These are phyloP conservation scores for Sardinella longiceps DNA, from an alignment of 2,797 vertebrate species.

Conservation along the genomic window DNA sequence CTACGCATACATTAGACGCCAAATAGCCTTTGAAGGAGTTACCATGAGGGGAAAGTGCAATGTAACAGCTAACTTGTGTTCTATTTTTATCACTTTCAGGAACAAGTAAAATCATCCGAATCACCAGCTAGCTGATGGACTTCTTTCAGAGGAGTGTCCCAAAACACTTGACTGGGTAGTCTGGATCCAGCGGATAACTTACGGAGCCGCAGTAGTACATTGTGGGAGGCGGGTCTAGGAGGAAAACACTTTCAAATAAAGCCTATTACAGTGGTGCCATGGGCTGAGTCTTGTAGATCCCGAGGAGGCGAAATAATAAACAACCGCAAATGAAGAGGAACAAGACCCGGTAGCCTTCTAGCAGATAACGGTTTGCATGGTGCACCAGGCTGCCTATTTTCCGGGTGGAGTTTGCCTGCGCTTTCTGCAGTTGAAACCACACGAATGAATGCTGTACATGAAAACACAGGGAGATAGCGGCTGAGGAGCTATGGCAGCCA, in stretches of 20 bases:
- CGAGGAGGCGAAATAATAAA: constrained; percentile 27
- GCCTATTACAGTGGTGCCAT: constrained; percentile 42
- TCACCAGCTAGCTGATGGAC: constrained; percentile 43
- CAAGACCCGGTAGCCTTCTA: constrained; percentile 26
- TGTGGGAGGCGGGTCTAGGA: constrained; percentile 55
- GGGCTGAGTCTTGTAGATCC: constrained; percentile 45
- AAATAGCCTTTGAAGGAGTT: constrained; percentile 67
- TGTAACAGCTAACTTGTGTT: constrained; percentile 34
- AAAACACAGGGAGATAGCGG: constrained; percentile 53
- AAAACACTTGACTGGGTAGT: constrained; percentile 60
- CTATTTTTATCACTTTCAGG: constrained; percentile 56
- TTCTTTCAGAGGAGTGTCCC: constrained; percentile 41
- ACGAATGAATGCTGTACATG: constrained; percentile 66
- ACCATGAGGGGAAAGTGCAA: constrained; percentile 37
- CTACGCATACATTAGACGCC: constrained; percentile 67
- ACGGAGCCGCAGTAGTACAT: constrained; percentile 44
- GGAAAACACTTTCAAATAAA: constrained; percentile 50
- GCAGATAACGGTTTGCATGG: constrained; percentile 47
- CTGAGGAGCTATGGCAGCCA: constrained; percentile 66
- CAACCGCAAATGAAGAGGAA: constrained; percentile 32
- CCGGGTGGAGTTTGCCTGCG: constrained; percentile 66
- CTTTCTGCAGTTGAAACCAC: constrained; percentile 62
- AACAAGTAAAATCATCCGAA: constrained; percentile 53
- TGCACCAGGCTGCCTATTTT: constrained; percentile 54
- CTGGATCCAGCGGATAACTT: constrained; percentile 47